These are phyloP conservation scores for Sphinx pinastri DNA, from an alignment of 2,888 invertebrate genomes.

Conservation along the genomic window DNA sequence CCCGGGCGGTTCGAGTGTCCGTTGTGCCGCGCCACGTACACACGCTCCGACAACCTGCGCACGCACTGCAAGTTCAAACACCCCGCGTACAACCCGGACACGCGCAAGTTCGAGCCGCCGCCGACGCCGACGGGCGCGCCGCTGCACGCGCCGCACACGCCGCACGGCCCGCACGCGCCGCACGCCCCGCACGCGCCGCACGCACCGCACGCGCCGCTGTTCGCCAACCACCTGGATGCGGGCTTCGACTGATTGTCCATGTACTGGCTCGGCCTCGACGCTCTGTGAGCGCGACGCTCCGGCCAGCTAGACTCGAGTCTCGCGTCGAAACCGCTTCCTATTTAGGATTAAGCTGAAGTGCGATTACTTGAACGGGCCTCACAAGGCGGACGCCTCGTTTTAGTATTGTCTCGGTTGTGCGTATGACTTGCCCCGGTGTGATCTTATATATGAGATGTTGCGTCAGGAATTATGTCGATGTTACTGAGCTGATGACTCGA, in stretches of 20 bases:
- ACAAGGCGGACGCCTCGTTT: slow-evolving; percentile 69
- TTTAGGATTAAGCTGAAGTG: slow-evolving; percentile 81
- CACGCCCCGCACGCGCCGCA: slow-evolving; percentile 63
- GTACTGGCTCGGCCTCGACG: slow-evolving; percentile 76
- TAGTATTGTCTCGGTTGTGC: slow-evolving; percentile 83
- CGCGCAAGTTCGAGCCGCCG: slow-evolving; percentile 92
- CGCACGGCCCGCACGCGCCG: slow-evolving; percentile 85
- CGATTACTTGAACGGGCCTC: slow-evolving; percentile 81
- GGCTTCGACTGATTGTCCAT: slow-evolving; percentile 80
- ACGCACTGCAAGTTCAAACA: slow-evolving; percentile 97
- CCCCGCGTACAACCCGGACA: slow-evolving; percentile 93
- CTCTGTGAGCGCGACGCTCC: slow-evolving; percentile 64
- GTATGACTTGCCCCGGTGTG: slow-evolving; percentile 81
- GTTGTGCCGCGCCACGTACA: slow-evolving; percentile 95
- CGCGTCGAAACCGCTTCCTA: slow-evolving; percentile 72
- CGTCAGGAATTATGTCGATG: slow-evolving; percentile 68
- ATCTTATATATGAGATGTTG: slow-evolving; percentile 69
- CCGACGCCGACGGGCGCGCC: slow-evolving; percentile 78
- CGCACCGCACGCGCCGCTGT: slow-evolving; percentile 80
- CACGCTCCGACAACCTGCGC: slow-evolving; percentile 95
- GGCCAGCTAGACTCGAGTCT: slow-evolving; percentile 54
- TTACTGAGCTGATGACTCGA: slow-evolving; percentile 71
- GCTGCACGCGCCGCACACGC: slow-evolving; percentile 80
- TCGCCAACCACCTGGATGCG: slow-evolving; percentile 84
- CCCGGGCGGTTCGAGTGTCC: slow-evolving; percentile 96